Evolutionary conservation across 2,797 vertebrate genomes (phyloP).

Genomic region (Neoniphon sammara): DNA sequence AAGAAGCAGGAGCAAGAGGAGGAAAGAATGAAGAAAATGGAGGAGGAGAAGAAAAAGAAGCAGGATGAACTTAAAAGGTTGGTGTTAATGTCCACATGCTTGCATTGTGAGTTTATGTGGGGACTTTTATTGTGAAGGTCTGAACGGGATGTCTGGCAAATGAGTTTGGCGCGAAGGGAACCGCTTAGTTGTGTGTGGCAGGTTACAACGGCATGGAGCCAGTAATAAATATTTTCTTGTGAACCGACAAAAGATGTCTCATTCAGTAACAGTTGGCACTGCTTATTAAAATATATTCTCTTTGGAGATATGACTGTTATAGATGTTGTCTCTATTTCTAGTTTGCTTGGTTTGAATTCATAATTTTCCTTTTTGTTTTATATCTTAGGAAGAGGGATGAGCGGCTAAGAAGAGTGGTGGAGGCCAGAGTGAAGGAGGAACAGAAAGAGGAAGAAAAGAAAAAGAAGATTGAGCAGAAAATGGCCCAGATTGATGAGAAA

Average conservation of each 20-base stretch:
- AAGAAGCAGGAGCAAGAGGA: conserved; percentile 95
- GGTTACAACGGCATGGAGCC: no score
- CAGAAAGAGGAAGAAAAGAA: conserved; percentile 94
- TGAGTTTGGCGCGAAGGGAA: no score
- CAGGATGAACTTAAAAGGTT: conserved; percentile 92
- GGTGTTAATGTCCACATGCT: no score
- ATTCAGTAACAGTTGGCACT: no score
- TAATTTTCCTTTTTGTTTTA: background rate
- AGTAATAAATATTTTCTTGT: no score
- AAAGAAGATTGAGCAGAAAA: conserved; percentile 91
- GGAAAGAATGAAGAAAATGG: conserved; percentile 90
- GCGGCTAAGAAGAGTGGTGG: conserved; percentile 88
- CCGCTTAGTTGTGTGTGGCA: no score
- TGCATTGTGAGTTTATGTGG: no score
- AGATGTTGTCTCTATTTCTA: background rate
- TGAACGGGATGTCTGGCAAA: no score
- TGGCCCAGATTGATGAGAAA: conserved; percentile 90
- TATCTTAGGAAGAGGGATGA: conserved; percentile 90
- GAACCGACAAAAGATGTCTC: no score
- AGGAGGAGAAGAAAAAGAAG: conserved; percentile 91
- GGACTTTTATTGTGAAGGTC: no score
- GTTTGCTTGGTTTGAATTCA: background rate
- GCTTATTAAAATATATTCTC: background rate
- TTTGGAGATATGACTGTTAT: background rate
- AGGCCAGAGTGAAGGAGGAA: conserved; percentile 91